Evolutionary conservation across 2,888 invertebrate genomes (phyloP).

Genomic region (Morpho helenor): DNA sequence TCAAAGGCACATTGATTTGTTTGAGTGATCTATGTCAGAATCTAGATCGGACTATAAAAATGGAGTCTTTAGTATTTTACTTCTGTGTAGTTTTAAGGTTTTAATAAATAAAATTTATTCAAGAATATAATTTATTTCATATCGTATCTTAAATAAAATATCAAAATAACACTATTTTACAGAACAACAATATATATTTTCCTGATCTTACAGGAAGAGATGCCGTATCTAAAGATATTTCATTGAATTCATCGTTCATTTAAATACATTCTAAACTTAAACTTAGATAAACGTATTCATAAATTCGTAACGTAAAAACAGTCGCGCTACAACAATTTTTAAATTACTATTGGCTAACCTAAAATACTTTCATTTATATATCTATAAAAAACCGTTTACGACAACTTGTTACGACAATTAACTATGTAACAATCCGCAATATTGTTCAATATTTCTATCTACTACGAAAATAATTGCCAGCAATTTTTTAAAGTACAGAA

Average conservation of each 20-base stretch:
- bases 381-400: too few relatives aligned
- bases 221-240: too few relatives aligned
- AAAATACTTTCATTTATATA: too few relatives aligned
- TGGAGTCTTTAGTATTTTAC: slow-evolving; percentile 60
- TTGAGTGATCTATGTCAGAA: slow-evolving; percentile 63
- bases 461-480: too few relatives aligned
- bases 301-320: too few relatives aligned
- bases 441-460: too few relatives aligned
- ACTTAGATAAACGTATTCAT: too few relatives aligned
- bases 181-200: neutral
- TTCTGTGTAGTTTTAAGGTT: slow-evolving; percentile 73
- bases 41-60: slow-evolving; percentile 57
- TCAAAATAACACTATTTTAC: neutral
- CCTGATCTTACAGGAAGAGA: neutral
- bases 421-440: too few relatives aligned
- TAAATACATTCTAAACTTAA: neutral
- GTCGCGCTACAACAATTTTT: neutral
- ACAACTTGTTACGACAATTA: too few relatives aligned
- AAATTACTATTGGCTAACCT: neutral
- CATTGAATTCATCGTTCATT: neutral
- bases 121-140: slow-evolving; percentile 38
- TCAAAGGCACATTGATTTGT: slow-evolving; percentile 63
- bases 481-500: too few relatives aligned
- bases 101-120: slow-evolving; percentile 71
- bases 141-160: slow-evolving; percentile 1